Evolutionary conservation across 2,797 vertebrate species (phyloP).

Genomic region (Nyctalus aviator): DNA sequence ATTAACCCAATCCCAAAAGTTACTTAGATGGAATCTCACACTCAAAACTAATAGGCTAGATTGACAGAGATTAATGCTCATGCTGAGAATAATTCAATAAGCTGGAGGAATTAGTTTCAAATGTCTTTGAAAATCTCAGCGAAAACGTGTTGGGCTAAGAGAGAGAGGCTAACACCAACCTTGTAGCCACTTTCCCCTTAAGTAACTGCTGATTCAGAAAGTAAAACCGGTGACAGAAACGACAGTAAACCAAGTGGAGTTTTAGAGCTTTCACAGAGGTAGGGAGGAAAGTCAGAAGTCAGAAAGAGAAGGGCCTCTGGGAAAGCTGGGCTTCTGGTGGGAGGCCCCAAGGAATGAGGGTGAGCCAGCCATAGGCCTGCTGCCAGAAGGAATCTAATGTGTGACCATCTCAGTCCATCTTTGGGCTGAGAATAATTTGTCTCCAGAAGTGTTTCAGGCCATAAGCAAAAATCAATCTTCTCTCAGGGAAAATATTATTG

Average conservation of each 20-base stretch:
- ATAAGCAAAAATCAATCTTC: neutral
- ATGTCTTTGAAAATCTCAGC: neutral
- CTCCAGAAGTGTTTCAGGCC: neutral
- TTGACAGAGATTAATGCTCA: neutral
- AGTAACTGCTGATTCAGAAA: neutral
- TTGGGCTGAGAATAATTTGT: neutral
- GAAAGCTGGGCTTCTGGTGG: neutral
- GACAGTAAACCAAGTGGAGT: neutral
- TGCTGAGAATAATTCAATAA: neutral
- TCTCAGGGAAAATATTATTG: constrained; percentile 7
- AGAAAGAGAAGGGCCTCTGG: neutral
- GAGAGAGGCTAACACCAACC: neutral
- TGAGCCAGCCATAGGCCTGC: neutral
- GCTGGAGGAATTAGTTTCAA: neutral
- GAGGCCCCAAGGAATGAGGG: neutral
- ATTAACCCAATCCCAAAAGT: neutral
- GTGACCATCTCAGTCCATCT: neutral
- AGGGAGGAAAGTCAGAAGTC: neutral
- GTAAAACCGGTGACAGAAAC: neutral
- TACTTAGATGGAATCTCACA: neutral
- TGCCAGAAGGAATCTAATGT: neutral
- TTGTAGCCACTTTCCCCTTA: neutral
- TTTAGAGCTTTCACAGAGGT: neutral
- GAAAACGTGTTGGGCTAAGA: neutral
- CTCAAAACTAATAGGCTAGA: neutral